A percentile compares a stretch with the other conserved stretches of the same genome.
Conservation (phyloP, 1,140 invertebrate genomes). For the Triops cancriformis region DNA sequence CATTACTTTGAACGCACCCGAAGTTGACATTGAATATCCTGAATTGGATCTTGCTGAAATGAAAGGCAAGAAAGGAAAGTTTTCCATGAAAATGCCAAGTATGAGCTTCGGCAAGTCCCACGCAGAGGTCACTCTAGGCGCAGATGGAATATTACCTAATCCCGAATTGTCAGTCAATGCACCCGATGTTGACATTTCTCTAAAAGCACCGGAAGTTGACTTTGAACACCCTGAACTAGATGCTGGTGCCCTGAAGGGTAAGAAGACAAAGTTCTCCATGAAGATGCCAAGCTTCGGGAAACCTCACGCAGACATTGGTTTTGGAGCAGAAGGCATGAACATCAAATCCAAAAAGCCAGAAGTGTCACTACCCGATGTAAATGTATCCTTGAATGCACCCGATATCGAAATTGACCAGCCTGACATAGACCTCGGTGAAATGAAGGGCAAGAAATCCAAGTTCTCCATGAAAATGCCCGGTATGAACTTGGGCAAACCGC, state of each 20-base stretch:
- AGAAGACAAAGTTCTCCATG: neutral
- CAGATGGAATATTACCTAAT: neutral
- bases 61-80: constrained; percentile 18
- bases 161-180: neutral
- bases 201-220: neutral
- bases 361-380: neutral
- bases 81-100: constrained; percentile 8
- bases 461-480: constrained; percentile 23
- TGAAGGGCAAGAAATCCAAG: constrained; percentile 17
- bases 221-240: neutral
- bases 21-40: neutral
- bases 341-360: neutral
- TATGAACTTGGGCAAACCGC: constrained; percentile 7
- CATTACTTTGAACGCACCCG: constrained; percentile 13
- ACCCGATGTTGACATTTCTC: neutral
- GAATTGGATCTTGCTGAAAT: neutral
- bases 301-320: neutral
- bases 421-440: neutral
- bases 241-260: no score
- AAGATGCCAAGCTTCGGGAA: neutral
- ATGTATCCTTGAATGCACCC: neutral
- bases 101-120: neutral
- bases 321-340: neutral
- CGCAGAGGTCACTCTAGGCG: neutral
- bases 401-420: neutral